These are phyloP conservation scores for Crotalus tigris DNA, from an alignment of 2,113 vertebrate genomes.

Conservation along the genomic window DNA sequence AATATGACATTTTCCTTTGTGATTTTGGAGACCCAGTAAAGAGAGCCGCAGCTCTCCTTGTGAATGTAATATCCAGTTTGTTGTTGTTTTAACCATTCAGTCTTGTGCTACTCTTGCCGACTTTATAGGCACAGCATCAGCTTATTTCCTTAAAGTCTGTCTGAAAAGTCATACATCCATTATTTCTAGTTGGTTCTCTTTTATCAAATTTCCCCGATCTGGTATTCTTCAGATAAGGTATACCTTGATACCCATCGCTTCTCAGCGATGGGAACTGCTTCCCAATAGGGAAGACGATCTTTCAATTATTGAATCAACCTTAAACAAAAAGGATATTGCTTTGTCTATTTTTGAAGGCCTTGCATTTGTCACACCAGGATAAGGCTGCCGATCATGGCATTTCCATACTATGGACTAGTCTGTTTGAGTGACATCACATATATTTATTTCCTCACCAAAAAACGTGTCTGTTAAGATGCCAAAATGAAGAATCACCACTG, in stretches of 20 bases:
- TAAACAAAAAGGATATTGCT: not conserved
- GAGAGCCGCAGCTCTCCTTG: not conserved
- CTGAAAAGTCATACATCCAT: not conserved
- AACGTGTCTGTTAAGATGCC: not conserved
- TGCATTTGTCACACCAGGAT: not conserved
- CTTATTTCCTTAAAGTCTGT: not conserved
- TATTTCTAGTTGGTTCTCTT: not conserved
- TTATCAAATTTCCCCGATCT: not conserved
- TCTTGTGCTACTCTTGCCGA: not conserved
- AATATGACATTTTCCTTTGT: not conserved
- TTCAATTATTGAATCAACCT: not conserved
- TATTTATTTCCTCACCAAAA: constrained; percentile 28
- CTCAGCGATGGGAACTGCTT: not conserved
- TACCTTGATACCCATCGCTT: not conserved
- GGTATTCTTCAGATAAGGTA: not conserved
- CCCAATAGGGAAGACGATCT: not conserved
- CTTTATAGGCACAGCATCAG: not conserved
- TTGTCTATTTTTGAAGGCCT: not conserved
- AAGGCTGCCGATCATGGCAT: not conserved
- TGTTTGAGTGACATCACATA: not conserved
- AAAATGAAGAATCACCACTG: constrained; percentile 22
- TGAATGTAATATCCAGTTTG: not conserved
- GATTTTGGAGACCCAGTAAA: not conserved
- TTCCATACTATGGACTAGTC: constrained; percentile 14
- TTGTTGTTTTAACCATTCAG: not conserved